Percentiles rank a stretch among this genome's conserved stretches.
Conservation (phyloP, 2,888 invertebrate species). For the Drosophila neonasuta region DNA sequence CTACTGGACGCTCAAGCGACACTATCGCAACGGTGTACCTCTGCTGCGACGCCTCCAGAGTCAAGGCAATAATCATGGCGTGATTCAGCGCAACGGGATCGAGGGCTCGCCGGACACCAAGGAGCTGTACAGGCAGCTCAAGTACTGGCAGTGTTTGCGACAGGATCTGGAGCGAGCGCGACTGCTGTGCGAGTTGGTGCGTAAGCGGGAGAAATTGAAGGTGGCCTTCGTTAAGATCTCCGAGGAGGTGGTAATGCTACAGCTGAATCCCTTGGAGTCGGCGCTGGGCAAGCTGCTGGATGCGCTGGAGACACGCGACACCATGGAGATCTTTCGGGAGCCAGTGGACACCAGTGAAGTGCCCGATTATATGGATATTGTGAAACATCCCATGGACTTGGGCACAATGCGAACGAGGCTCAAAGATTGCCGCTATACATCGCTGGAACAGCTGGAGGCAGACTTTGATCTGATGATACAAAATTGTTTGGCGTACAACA, state of each 20-base stretch:
- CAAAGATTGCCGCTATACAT: slow-evolving; percentile 86
- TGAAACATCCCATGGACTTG: slow-evolving; percentile 94
- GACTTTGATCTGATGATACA: slow-evolving; percentile 98
- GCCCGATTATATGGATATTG: slow-evolving; percentile 94
- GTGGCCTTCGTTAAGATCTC: slow-evolving; percentile 91
- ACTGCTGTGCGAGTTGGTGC: slow-evolving; percentile 95
- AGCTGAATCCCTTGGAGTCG: slow-evolving; percentile 91
- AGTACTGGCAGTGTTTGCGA: slow-evolving; percentile 96
- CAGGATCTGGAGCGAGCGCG: slow-evolving; percentile 96
- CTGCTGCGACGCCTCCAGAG: slow-evolving; percentile 92
- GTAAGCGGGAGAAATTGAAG: slow-evolving; percentile 97
- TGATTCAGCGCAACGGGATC: slow-evolving; percentile 84
- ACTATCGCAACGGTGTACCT: slow-evolving; percentile 97
- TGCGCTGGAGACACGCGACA: slow-evolving; percentile 89
- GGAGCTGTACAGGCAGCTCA: slow-evolving; percentile 92
- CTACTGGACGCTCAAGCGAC: slow-evolving; percentile 98
- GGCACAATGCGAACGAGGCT: slow-evolving; percentile 92
- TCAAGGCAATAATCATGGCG: slow-evolving; percentile 83
- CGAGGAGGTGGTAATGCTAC: slow-evolving; percentile 90
- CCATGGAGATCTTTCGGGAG: slow-evolving; percentile 94
- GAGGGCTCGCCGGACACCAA: slow-evolving; percentile 86
- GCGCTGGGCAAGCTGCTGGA: slow-evolving; percentile 90
- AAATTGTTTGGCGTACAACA: slow-evolving; percentile 97
- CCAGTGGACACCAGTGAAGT: slow-evolving; percentile 95
- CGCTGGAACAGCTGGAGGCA: slow-evolving; percentile 90